Base-by-base conservation (phyloP, 2,888 invertebrate genomes). In the Capitulum mitella region DNA sequence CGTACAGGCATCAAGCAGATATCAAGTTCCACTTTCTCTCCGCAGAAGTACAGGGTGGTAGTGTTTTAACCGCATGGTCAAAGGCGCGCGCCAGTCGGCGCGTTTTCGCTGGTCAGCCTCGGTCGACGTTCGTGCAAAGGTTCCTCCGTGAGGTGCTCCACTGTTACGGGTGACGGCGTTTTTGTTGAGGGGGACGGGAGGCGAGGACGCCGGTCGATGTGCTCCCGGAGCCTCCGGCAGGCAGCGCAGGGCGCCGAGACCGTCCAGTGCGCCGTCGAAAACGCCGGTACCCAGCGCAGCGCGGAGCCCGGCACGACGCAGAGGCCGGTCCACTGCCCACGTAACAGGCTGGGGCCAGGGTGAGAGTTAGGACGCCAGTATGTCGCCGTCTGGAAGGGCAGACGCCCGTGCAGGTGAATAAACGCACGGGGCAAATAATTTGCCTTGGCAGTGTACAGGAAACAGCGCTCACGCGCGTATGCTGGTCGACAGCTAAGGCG, bases 401-500 rank as follows among this genome's bases (percentile, higher is more conserved):
- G 46, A 6, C 46, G 46, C 14, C 46, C 10, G 46, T 46, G 46
- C 10, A 46, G 14, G 46, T 46, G 46, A 6, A 46, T 8, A 14
- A 6, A 12, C 46, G 46, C 46, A 46, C 46, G 46, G 46, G 46
- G 8, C 46, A 6, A 46, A 6, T 14, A 14, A 46, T 8, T 14
- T 46, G 14, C 46, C 46, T 8, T 46, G n/a, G n/a, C 46, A 12
- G 46, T 8, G 10, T 8, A 12, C 46, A 46, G 46, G 46, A 12
- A 14, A 46, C 10, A 46, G 46, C 10, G 46, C 14, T 14, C 46
- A 46, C 46, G 46, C 46, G 46, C 46, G 46, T 46, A 6, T 8
- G 14, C 46, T 46, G 46, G 86, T 86, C 75, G 90, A 6, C 46
- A 14, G 46, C 54, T n/a, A n/a, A n/a, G n/a, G n/a, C n/a, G n/a